Base-by-base conservation (phyloP, 2,888 invertebrate species). In the Acanthacorydalis orientalis region DNA sequence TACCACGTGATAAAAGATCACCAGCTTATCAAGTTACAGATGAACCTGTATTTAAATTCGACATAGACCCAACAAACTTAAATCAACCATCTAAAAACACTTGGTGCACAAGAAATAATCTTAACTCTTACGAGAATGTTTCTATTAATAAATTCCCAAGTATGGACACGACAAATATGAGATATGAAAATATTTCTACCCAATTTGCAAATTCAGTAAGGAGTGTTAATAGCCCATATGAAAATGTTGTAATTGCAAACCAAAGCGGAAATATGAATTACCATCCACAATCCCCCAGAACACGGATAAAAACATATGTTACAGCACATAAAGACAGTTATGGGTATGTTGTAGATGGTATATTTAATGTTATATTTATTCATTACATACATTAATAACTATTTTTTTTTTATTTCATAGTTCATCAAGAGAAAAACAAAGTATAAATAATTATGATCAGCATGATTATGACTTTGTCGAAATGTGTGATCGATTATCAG, bases 1-100 rank as follows among this genome's bases (percentile, higher is more conserved):
- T 91, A 41, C 88, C 91, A 0, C 68, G 85, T 15, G 84, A 83
- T 54, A 73, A 72, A 56, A 64, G 73, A 50, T 59, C 60, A 14
- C 66, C 64, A 46, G 64, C 67, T 1, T 63, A 63, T 31, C 52
- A 53, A 47, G 43, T 52, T 7, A 54, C 60, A 60, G 47, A 58
- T 56, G 37, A 60, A 54, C 50, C 59, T 52, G 50, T 64, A 54
- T 53, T 59, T 55, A 43, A 60, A 58, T 53, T 68, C 60, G 53
- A 63, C 4, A 54, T 60, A 9, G 65, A 66, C 53, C 69, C 69
- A 16, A 64, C 68, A 2, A 57, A 63, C 35, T 71, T 70, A 45
- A 64, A 67, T 4, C 68, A 70, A 2, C 69, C 69, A 34, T 49
- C 51, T 39, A 40, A 39, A 38, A 46, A 42, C n/a, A 46, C 41